Evolutionary conservation across 2,113 vertebrate species (phyloP).

Genomic region (Sminthopsis crassicaudata): DNA sequence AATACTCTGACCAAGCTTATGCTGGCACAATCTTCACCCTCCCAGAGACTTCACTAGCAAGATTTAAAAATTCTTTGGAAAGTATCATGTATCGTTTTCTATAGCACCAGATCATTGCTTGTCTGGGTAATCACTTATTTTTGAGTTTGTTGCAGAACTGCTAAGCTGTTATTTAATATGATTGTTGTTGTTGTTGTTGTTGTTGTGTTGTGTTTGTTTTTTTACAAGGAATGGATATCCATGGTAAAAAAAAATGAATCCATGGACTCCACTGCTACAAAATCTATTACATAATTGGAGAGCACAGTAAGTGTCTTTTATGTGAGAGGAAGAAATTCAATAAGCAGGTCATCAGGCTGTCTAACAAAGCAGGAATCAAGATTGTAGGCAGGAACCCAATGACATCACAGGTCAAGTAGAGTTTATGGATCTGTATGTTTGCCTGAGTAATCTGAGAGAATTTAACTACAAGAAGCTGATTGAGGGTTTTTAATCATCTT

Average conservation of each 20-base stretch:
- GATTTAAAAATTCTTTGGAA: slow-evolving; percentile 71
- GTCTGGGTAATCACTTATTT: slow-evolving; percentile 74
- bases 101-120: slow-evolving; percentile 68
- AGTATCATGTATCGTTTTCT: slow-evolving; percentile 67
- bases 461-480: slow-evolving; percentile 68
- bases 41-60: slow-evolving; percentile 50
- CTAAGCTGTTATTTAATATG: slow-evolving; percentile 81
- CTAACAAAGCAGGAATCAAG: slow-evolving; percentile 78
- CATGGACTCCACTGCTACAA: slow-evolving; percentile 75
- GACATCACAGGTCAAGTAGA: slow-evolving; percentile 77
- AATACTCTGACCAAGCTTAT: slow-evolving; percentile 47
- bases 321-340: slow-evolving; percentile 83
- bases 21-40: background rate
- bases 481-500: slow-evolving; percentile 77
- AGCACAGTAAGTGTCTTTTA: slow-evolving; percentile 78
- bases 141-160: slow-evolving; percentile 76
- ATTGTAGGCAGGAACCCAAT: slow-evolving; percentile 74
- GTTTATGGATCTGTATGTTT: slow-evolving; percentile 74
- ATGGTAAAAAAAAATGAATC: slow-evolving; percentile 81
- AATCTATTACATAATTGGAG: slow-evolving; percentile 86
- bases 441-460: slow-evolving; percentile 72
- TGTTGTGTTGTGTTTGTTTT: background rate
- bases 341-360: slow-evolving; percentile 79
- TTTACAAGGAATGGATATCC: slow-evolving; percentile 79
- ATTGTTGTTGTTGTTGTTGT: slow-evolving; percentile 60